These are phyloP conservation scores for Acleris holmiana DNA, from an alignment of 2,888 invertebrate species.

Conservation along the genomic window DNA sequence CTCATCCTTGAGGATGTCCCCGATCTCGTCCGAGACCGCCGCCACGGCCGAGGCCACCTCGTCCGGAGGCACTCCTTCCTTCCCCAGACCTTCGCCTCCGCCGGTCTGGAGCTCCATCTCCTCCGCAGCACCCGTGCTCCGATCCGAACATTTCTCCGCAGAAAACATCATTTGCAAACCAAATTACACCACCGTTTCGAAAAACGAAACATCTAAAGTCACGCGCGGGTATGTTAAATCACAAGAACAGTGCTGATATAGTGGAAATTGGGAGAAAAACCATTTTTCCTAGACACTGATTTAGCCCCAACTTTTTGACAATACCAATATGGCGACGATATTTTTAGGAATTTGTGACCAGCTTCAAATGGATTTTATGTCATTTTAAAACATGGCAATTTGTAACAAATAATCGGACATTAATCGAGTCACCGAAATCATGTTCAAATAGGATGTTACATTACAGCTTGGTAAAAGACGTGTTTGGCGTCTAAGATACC, in stretches of 20 bases:
- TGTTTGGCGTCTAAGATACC: too few relatives aligned
- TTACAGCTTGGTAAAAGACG: too few relatives aligned
- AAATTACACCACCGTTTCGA: constrained; percentile 68
- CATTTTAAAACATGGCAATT: constrained; percentile 63
- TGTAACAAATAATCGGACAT: constrained; percentile 12
- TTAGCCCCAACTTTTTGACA: constrained; percentile 80
- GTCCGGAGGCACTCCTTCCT: constrained; percentile 65
- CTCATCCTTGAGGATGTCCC: constrained; percentile 78
- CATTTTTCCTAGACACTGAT: constrained; percentile 79
- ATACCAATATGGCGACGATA: constrained; percentile 85
- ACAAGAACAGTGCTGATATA: constrained; percentile 66
- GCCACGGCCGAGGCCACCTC: constrained; percentile 76
- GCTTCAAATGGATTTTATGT: constrained; percentile 62
- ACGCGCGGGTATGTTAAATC: constrained; percentile 65
- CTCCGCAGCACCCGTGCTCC: constrained; percentile 62
- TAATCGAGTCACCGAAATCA: constrained; percentile 16
- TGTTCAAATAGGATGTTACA: not conserved
- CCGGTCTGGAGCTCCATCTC: constrained; percentile 67
- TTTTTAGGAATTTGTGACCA: constrained; percentile 82
- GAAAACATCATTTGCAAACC: constrained; percentile 80
- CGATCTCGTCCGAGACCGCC: constrained; percentile 77
- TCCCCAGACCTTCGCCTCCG: constrained; percentile 59
- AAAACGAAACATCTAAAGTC: constrained; percentile 80
- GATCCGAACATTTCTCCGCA: constrained; percentile 75
- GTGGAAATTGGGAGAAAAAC: constrained; percentile 68